Evolutionary conservation across 2,113 vertebrate genomes (phyloP), one percentile per base, ranked within the genome.

Genomic region (Saccopteryx bilineata): DNA sequence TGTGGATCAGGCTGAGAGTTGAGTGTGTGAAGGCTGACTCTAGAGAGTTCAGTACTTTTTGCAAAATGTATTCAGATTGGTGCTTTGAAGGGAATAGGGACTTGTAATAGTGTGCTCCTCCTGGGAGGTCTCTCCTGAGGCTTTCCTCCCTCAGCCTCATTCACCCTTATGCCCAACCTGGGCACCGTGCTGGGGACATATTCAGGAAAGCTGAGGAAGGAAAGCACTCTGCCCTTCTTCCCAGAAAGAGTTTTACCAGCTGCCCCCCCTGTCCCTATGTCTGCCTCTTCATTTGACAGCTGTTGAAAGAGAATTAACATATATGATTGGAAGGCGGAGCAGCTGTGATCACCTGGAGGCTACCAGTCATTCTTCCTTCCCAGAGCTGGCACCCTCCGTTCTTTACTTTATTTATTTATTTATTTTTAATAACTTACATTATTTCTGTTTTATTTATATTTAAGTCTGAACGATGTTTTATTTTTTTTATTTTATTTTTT

Each of bases 141-240:
- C 69, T 92, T 71, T 84, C 80, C 26, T 81, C 1, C 46, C 15
- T 83, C 21, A 52, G 33, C 31, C 48, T 85, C 33, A 54, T 2
- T 24, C 31, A 79, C 28, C 14, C 14, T 15, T 26, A n/a, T 10
- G 33, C 46, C 50, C 0, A 61, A 19, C 48, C 31, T 93, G 56
- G 33, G 76, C 56, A 46, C 86, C 93, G 18, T 86, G 31, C 56
- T 85, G 68, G 71, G 18, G 39, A 7, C 54, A 80, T 65, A 86
- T n/a, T 54, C 54, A 76, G 48, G 78, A 91, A 58, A 69, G 46
- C 26, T 83, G 21, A 72, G 80, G 10, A 66, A 63, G 66, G 80
- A 96, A 68, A 93, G 79, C 58, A 31, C 23, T 90, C 33, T 92
- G 21, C 19, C 46, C 24, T 88, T 33, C 50, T 92, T 93, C n/a